Evolutionary conservation across 64 coral and sea anemone genomes (phyloP).

Genomic region (Dendrophyllia cribrosa): DNA sequence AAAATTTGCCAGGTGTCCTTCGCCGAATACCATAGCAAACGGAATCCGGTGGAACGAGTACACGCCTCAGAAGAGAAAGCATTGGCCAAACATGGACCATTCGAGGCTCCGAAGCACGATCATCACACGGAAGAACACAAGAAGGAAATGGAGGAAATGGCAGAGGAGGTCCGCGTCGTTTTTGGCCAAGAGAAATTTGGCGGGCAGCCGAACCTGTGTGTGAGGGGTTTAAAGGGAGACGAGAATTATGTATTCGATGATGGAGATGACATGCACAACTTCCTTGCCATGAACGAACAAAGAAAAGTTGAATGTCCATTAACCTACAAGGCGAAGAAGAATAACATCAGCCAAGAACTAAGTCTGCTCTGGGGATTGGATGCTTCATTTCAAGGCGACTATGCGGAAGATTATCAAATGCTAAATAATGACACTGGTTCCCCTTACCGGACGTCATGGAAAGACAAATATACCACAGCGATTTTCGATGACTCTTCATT

Average conservation of each 20-base stretch:
- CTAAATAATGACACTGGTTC: background rate
- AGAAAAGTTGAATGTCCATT: constrained; percentile 24
- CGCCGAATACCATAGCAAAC: constrained; percentile 45
- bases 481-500: constrained; percentile 31
- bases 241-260: constrained; percentile 24
- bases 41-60: background rate
- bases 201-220: background rate
- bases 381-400: constrained; percentile 11
- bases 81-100: background rate
- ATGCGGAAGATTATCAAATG: constrained; percentile 48
- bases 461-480: constrained; percentile 26
- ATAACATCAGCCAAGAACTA: constrained; percentile 10
- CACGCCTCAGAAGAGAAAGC: background rate
- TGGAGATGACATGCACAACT: constrained; percentile 10
- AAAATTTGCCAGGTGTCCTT: background rate
- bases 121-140: background rate
- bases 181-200: constrained; percentile 4
- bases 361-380: constrained; percentile 21
- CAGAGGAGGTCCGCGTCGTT: background rate
- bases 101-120: background rate
- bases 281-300: constrained; percentile 5
- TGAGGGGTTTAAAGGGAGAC: background rate
- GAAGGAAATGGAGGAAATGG: constrained; percentile 34
- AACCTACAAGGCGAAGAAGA: background rate
- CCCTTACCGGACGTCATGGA: background rate